Evolutionary conservation across 2,113 vertebrate genomes (phyloP).

Genomic region (Octodon degus): DNA sequence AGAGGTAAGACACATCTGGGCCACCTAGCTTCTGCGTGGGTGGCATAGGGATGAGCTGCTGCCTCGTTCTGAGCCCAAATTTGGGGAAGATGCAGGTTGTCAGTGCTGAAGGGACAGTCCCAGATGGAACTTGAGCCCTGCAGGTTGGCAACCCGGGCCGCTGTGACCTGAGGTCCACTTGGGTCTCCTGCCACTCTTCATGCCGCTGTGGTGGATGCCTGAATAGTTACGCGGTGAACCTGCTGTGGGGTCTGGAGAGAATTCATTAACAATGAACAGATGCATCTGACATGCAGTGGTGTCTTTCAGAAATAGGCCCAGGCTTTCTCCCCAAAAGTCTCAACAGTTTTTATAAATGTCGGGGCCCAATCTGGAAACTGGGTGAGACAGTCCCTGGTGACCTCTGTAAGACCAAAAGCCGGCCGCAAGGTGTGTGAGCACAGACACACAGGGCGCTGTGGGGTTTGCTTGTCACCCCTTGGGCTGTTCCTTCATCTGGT

Average conservation of each 20-base stretch:
- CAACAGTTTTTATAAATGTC: constrained; percentile 64
- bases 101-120: not conserved
- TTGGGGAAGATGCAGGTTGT: not conserved
- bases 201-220: not conserved
- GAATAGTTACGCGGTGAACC: not conserved
- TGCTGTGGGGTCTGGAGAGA: constrained; percentile 34
- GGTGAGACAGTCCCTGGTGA: constrained; percentile 60
- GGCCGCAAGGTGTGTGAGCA: not conserved
- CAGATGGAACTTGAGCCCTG: not conserved
- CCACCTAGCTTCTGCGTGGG: not conserved
- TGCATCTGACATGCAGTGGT: not conserved
- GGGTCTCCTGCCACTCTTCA: not conserved
- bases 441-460: fast-evolving
- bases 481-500: constrained; percentile 52
- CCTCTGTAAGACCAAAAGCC: constrained; percentile 70
- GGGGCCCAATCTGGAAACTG: constrained; percentile 42
- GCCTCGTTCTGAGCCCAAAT: not conserved
- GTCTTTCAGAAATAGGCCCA: constrained; percentile 59
- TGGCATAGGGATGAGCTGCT: not conserved
- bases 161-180: not conserved
- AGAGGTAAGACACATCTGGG: not conserved
- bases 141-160: not conserved
- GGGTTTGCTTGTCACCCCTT: constrained; percentile 10
- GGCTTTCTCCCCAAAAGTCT: constrained; percentile 36
- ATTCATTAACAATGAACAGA: not conserved